Base-by-base conservation (phyloP, 2,888 invertebrate species). In the Ernsta delagoae region DNA sequence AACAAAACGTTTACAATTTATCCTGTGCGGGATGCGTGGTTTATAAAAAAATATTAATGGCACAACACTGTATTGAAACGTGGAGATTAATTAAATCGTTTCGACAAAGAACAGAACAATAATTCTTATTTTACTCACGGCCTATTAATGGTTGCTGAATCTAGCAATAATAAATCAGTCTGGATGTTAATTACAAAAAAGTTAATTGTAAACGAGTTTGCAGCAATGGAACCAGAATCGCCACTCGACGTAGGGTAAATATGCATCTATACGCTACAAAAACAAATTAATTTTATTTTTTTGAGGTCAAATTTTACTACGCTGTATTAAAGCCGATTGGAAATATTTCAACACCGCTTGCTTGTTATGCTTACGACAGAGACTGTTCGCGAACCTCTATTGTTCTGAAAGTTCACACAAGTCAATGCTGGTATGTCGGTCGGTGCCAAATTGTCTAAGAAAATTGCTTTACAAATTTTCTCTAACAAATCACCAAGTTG, bases 401-500 rank as follows among this genome's bases (percentile, higher is more conserved):
- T 68, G 68, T 68, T 68, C 61, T 9, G 48, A 53, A 68, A 24
- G 36, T 61, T 62, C 68, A 56, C 67, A 61, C 56, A 16, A 16
- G 16, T 16, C 16, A 16, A 16, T 16, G 16, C 16, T 16, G 16
- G 16, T 16, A 16, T 16, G 16, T 53, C 45, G 6, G 54, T 34
- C 9, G 56, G 16, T 61, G 43, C 48, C 68, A 50, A 61, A 68
- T 56, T 57, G 62, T 62, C 68, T 68, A 68, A 39, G 68, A 62
- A 68, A 66, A 77, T 75, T 73, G 72, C 73, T 74, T 70, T 59
- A 80, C 84, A 84, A 85, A 85, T 84, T 86, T 82, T 83, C 78
- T 78, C 73, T 9, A 24, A 77, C 78, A 75, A 77, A 83, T 82
- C 78, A 79, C 82, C 81, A 82, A 85, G 92, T 88, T 89, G 84